Conservation (phyloP, 2,797 vertebrate genomes). For the Tamandua tetradactyla region DNA sequence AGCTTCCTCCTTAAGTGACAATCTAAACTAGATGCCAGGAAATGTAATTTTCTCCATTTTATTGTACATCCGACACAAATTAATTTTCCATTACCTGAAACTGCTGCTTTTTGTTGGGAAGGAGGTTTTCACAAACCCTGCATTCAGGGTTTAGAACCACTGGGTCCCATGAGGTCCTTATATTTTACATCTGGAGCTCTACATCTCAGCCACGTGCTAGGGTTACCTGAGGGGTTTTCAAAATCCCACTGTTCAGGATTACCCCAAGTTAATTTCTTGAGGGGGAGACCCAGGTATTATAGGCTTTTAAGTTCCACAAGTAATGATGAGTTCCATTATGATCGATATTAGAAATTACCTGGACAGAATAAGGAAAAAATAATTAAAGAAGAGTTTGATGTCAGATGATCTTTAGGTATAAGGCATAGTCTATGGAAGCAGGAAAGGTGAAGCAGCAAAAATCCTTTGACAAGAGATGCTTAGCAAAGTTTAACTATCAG, state of each 20-base stretch:
- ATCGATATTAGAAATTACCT: background rate
- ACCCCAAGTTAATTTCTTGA: background rate
- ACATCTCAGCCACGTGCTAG: background rate
- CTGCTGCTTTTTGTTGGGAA: background rate
- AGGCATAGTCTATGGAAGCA: background rate
- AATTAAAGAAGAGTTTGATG: background rate
- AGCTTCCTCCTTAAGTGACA: background rate
- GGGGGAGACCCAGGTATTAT: background rate
- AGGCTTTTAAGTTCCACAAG: background rate
- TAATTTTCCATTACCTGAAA: background rate
- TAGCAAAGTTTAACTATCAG: background rate
- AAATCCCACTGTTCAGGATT: background rate
- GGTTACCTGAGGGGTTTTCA: background rate
- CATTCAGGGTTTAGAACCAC: background rate
- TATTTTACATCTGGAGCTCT: background rate
- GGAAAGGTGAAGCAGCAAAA: background rate
- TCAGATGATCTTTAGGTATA: background rate
- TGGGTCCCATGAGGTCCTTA: background rate
- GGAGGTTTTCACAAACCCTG: background rate
- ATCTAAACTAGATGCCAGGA: background rate
- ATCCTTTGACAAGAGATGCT: background rate
- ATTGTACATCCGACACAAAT: background rate
- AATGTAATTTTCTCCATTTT: background rate
- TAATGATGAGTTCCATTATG: background rate
- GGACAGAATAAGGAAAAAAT: background rate